A percentile compares a stretch with the other conserved stretches of the same genome.
phyloP scores from a whole-genome alignment of 2,888 invertebrate genomes.

The Eilema caniola region DNA sequence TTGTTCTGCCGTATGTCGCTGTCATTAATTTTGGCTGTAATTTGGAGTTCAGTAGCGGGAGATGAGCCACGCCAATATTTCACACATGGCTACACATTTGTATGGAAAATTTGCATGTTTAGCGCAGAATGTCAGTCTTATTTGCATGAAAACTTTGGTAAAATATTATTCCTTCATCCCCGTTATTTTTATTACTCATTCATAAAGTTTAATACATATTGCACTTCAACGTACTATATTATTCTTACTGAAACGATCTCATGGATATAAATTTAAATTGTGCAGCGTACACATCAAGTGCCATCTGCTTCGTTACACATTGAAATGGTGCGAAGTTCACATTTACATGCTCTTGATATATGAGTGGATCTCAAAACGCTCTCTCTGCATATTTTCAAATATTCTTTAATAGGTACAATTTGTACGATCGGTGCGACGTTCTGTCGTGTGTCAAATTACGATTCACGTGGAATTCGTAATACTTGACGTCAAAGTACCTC shows the following conservation, averaged over 20 bases:
- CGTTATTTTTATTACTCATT: no score
- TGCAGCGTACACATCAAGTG: background rate
- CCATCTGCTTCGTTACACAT: background rate
- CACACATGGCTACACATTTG: slow-evolving; percentile 26
- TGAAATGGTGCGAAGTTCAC: background rate
- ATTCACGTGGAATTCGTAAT: background rate
- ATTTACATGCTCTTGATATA: background rate
- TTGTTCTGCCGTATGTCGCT: slow-evolving; percentile 45
- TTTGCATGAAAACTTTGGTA: background rate
- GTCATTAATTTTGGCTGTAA: slow-evolving; percentile 54
- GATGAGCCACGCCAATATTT: slow-evolving; percentile 39
- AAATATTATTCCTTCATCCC: background rate
- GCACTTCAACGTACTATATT: background rate
- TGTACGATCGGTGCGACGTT: slow-evolving; percentile 6
- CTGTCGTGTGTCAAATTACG: slow-evolving; percentile 7
- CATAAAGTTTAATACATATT: no score
- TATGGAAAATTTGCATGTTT: slow-evolving; percentile 10
- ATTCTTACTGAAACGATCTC: background rate
- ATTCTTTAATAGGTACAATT: background rate
- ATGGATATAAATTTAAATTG: background rate
- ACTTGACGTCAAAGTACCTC: slow-evolving; percentile 26
- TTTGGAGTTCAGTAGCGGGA: slow-evolving; percentile 54
- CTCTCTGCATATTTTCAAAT: slow-evolving; percentile 8
- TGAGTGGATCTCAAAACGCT: background rate
- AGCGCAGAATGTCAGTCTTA: background rate